Conservation (phyloP, 2,113 vertebrate genomes). For the Diadophis punctatus region DNA sequence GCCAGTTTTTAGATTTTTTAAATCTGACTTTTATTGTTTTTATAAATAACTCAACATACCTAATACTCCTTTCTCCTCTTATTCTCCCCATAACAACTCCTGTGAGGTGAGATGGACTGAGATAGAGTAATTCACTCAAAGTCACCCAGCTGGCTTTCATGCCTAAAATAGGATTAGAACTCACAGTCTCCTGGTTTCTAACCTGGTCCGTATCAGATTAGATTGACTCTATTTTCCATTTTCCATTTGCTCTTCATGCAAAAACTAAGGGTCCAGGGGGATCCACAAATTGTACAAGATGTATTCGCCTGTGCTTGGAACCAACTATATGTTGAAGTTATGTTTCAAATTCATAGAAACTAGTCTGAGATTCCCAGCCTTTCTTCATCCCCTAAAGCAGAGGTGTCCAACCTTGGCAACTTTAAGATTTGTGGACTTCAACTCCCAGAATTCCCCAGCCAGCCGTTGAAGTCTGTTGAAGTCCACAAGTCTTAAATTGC, state of each 20-base stretch:
- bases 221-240: too few species aligned
- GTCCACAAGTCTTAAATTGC: not conserved
- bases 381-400: constrained; percentile 39
- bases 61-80: too few species aligned
- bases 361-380: constrained; percentile 40
- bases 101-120: too few species aligned
- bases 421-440: not conserved
- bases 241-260: not conserved
- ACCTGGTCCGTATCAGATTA: too few species aligned
- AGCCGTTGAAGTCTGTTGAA: not conserved
- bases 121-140: too few species aligned
- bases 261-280: not conserved
- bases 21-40: too few species aligned
- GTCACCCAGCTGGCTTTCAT: too few species aligned
- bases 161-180: too few species aligned
- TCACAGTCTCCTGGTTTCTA: too few species aligned
- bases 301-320: not conserved
- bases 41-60: too few species aligned
- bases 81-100: too few species aligned
- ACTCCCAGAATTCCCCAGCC: not conserved
- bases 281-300: not conserved
- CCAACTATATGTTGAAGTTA: not conserved
- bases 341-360: not conserved
- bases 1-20: too few species aligned
- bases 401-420: not conserved